Evolutionary conservation across 2,888 invertebrate genomes (phyloP).

Genomic region (Meiosimyza decipiens): DNA sequence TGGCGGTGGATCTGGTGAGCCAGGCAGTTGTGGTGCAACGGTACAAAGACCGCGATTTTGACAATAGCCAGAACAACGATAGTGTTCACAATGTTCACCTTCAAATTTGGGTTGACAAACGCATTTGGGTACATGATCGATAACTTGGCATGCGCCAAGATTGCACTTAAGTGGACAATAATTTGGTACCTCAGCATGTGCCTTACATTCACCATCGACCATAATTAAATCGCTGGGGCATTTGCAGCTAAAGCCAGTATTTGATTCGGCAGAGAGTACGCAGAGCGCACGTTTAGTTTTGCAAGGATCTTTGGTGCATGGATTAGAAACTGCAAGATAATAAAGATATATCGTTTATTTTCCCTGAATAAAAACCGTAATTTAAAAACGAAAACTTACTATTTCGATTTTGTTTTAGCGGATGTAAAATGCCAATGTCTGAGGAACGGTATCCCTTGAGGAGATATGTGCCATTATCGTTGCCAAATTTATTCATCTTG

Average conservation of each 20-base stretch:
- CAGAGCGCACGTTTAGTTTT: slow-evolving; percentile 72
- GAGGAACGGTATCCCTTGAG: slow-evolving; percentile 72
- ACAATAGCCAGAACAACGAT: slow-evolving; percentile 77
- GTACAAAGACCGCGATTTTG: slow-evolving; percentile 73
- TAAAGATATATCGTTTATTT: neutral
- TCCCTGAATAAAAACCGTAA: neutral
- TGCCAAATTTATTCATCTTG: slow-evolving; percentile 76
- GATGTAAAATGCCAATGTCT: slow-evolving; percentile 76
- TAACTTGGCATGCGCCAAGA: slow-evolving; percentile 72
- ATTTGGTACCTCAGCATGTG: slow-evolving; percentile 59
- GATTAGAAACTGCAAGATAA: slow-evolving; percentile 67
- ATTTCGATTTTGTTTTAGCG: slow-evolving; percentile 72
- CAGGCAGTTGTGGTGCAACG: slow-evolving; percentile 61
- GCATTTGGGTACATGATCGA: slow-evolving; percentile 72
- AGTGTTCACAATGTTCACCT: slow-evolving; percentile 76
- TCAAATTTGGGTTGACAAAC: slow-evolving; percentile 74
- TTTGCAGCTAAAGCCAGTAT: slow-evolving; percentile 68
- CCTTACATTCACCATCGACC: slow-evolving; percentile 58
- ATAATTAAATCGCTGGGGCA: slow-evolving; percentile 71
- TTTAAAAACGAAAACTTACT: slow-evolving; percentile 57
- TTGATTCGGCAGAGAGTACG: slow-evolving; percentile 68
- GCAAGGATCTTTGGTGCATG: slow-evolving; percentile 73
- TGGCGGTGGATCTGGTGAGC: slow-evolving; percentile 58
- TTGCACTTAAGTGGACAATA: slow-evolving; percentile 72
- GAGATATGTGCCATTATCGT: slow-evolving; percentile 70